Conservation (phyloP, 2,888 invertebrate species). For the Drosophila mimetica region DNA sequence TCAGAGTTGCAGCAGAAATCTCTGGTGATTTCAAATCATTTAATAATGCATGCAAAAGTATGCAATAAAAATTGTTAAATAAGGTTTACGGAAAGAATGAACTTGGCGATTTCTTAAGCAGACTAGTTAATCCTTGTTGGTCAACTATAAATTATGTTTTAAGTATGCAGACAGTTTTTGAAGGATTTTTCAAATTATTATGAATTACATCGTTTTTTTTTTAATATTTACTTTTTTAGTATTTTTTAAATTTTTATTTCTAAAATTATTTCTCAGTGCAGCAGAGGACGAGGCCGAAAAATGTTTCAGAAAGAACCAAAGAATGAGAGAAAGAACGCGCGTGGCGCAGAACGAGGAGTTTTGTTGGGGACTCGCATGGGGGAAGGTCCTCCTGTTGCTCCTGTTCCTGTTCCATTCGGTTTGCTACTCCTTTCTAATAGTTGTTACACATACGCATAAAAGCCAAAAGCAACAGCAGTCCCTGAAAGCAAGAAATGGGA, state of each 20-base stretch:
- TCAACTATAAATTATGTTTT: no score
- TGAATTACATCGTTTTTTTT: no score
- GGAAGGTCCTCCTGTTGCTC: constrained; percentile 30
- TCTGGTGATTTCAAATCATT: neutral
- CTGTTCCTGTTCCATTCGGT: constrained; percentile 35
- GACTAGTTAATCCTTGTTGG: no score
- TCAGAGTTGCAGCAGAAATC: neutral
- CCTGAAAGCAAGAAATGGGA: constrained; percentile 34
- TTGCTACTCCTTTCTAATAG: constrained; percentile 70
- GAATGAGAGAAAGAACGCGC: constrained; percentile 10
- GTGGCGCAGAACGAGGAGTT: constrained; percentile 3
- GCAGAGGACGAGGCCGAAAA: constrained; percentile 20
- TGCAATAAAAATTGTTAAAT: neutral
- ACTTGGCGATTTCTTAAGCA: no score
- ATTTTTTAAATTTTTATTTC: no score
- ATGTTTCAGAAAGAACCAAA: constrained; percentile 21
- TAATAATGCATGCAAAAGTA: neutral
- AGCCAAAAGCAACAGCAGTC: constrained; percentile 19
- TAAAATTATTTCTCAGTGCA: neutral
- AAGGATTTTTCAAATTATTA: no score
- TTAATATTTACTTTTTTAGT: no score
- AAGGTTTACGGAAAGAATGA: no score
- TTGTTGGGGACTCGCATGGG: constrained; percentile 23
- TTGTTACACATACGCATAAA: constrained; percentile 60
- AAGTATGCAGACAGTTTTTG: no score